These are phyloP conservation scores for Lasioglossum villosulum DNA, from an alignment of 2,888 invertebrate genomes.

Conservation along the genomic window DNA sequence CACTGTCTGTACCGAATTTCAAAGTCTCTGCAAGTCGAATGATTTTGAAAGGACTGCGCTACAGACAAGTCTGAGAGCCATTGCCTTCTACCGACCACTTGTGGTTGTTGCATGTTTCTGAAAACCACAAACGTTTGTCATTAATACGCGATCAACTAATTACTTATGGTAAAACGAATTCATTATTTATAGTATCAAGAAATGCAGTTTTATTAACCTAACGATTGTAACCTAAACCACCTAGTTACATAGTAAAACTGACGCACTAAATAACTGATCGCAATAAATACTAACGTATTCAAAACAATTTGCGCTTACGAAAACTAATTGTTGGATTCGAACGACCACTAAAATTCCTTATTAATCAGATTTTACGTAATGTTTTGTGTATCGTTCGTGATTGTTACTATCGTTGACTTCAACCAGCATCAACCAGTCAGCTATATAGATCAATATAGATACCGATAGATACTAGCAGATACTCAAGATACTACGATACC, in stretches of 20 bases:
- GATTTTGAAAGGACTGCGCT: slow-evolving; percentile 31
- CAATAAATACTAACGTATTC: background rate
- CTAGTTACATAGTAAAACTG: background rate
- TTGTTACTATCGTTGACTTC: too few species aligned
- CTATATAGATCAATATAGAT: too few species aligned
- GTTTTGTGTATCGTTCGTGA: background rate
- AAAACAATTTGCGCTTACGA: background rate
- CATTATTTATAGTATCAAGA: background rate
- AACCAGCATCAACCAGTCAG: background rate
- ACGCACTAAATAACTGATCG: background rate
- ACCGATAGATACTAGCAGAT: too few species aligned
- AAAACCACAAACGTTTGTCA: background rate
- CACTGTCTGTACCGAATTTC: slow-evolving; percentile 92
- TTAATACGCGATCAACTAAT: background rate
- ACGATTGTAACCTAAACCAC: background rate
- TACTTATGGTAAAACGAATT: background rate
- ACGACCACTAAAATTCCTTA: background rate
- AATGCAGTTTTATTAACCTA: background rate
- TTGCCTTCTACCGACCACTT: accelerated
- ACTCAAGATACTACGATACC: too few species aligned
- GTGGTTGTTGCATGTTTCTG: background rate
- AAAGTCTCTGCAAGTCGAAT: slow-evolving; percentile 87
- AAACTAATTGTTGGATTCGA: background rate
- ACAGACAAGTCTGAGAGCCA: background rate
- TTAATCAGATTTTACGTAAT: background rate